Evolutionary conservation across 2,797 vertebrate genomes (phyloP), one percentile per base, ranked within the genome.

Genomic region (Centroberyx gerrardi): DNA sequence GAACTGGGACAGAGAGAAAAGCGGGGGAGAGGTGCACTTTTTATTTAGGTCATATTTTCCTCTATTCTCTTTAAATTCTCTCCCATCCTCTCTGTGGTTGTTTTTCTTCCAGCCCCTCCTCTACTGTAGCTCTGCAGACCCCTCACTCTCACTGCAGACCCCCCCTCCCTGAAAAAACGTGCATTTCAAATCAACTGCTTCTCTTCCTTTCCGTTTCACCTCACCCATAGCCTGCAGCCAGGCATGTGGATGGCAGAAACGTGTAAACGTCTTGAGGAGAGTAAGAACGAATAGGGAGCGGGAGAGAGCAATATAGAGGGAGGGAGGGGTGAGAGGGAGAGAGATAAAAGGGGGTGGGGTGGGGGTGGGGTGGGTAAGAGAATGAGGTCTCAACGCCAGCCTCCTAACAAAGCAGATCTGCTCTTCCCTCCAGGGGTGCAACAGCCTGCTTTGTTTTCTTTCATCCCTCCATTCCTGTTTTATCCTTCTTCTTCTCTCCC

Each of bases 11-110:
- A 69, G 38, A 62, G 56, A 66, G 4, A 68, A 63, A 67, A 55
- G 55, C 53, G 59, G 48, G 51, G 68, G 78, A 81, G 79, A 60
- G 81, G 63, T 73, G 79, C 44, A 65, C 33, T 72, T 87, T 86
- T 85, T 90, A 91, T 94, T 81, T 90, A 76, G 90, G 91, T 92
- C 90, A 93, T 85, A 87, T 87, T 87, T 87, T 90, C 56, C 79
- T 59, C 78, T 89, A 36, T 86, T 83, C 80, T 76, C 80, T 90
- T 68, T 74, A 78, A 75, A 87, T 80, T 82, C 67, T 71, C 73
- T 76, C 64, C 71, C 54, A 62, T 82, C 72, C 49, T 86, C 69
- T 75, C 83, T 12, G 29, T 22, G 40, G 38, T 81, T 87, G 86
- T 90, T 92, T 77, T 46, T 52, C 46, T 33, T 27, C 52, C 31